A percentile compares a stretch with the other conserved stretches of the same genome.
phyloP scores from a whole-genome alignment of 2,797 vertebrate genomes.

The Rallus crepitans region DNA sequence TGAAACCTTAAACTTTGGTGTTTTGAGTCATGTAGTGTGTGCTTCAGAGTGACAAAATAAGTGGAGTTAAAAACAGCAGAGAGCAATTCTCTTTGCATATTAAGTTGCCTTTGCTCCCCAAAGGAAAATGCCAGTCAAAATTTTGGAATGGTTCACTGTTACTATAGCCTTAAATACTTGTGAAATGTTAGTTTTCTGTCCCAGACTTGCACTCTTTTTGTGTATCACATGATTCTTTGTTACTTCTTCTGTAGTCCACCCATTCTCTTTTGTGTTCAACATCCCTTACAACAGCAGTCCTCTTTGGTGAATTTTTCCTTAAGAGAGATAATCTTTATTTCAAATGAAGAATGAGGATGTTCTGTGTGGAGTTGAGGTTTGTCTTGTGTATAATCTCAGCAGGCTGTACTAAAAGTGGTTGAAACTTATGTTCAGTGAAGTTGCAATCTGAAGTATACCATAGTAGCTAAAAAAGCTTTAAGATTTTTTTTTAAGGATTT shows the following conservation, averaged over 20 bases:
- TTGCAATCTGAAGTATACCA: neutral
- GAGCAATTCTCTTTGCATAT: neutral
- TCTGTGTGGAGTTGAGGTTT: neutral
- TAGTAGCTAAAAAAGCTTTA: neutral
- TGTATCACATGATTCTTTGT: neutral
- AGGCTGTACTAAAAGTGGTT: fast-evolving
- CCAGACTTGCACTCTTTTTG: neutral
- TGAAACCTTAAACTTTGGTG: neutral
- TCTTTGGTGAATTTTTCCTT: neutral
- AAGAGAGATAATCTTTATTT: neutral
- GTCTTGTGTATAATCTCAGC: neutral
- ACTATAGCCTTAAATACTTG: neutral
- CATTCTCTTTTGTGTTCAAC: neutral
- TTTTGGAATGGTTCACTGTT: neutral
- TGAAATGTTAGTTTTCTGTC: neutral
- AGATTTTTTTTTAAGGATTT: neutral
- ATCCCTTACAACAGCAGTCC: neutral
- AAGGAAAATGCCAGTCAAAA: neutral
- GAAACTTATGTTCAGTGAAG: neutral
- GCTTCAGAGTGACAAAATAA: neutral
- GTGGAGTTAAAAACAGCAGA: neutral
- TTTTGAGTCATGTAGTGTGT: neutral
- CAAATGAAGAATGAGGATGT: neutral
- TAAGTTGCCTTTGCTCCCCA: neutral
- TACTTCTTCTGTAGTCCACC: neutral